Percentiles rank a stretch among this genome's conserved stretches.
Evolutionary conservation across 2,797 vertebrate species (phyloP).

Genomic region (Bovichtus diacanthus): DNA sequence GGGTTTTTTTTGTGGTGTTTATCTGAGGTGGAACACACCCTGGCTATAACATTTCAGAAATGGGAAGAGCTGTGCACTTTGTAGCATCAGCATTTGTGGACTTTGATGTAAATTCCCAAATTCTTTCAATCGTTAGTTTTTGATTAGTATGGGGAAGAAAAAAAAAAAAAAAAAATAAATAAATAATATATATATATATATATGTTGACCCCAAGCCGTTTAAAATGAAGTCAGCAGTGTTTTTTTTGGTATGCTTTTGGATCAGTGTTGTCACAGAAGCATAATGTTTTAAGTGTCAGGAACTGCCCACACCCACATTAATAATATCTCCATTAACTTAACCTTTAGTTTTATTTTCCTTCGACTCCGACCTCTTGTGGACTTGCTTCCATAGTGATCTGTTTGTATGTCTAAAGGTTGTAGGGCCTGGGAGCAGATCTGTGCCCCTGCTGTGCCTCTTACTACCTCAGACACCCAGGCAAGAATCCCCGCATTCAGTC

Average conservation of each 20-base stretch:
- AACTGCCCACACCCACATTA: slow-evolving; percentile 1
- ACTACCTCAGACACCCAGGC: slow-evolving; percentile 52
- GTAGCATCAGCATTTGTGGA: slow-evolving; percentile 7
- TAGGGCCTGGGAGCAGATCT: slow-evolving; percentile 43
- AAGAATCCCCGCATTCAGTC: slow-evolving; percentile 60
- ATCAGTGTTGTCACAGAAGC: background rate
- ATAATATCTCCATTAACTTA: slow-evolving; percentile 1
- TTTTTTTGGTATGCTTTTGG: slow-evolving; percentile 1
- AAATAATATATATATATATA: background rate
- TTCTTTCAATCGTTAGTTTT: slow-evolving; percentile 11
- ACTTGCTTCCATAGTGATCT: slow-evolving; percentile 53
- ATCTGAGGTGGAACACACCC: slow-evolving; percentile 47
- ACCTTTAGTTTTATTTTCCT: slow-evolving; percentile 28
- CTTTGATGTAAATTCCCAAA: slow-evolving; percentile 23
- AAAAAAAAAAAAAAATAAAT: no score
- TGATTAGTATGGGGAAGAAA: background rate
- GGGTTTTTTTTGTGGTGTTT: slow-evolving; percentile 50
- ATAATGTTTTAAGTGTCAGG: background rate
- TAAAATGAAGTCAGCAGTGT: background rate
- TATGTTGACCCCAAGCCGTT: background rate
- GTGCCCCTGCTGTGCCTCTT: slow-evolving; percentile 61
- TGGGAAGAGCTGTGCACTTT: slow-evolving; percentile 31
- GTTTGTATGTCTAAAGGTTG: slow-evolving; percentile 41
- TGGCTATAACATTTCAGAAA: slow-evolving; percentile 22
- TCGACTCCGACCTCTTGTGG: background rate